Base-by-base conservation (phyloP, 2,888 invertebrate genomes). In the Chrysopilus asiliformis region DNA sequence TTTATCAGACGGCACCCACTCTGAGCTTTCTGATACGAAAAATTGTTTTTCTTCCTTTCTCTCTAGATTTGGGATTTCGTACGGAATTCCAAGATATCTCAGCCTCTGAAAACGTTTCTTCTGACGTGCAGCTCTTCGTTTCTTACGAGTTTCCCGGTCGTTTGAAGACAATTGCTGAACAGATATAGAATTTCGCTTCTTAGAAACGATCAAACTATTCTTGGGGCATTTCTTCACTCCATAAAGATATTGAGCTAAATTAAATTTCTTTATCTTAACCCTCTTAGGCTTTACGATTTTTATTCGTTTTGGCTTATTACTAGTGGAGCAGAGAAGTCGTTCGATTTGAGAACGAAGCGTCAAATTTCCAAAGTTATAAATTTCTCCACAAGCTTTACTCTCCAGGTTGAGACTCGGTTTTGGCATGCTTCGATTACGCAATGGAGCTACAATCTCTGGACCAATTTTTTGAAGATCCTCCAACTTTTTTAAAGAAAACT, bases 191-290 rank as follows among this genome's bases (percentile, higher is more conserved):
- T n/a, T n/a, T n/a, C n/a, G n/a, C 22, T 22, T 22, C 10, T 22
- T 22, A 4, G 12, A 8, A 28, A 6, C 7, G 9, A 2, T 18
- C 12, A 7, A 3, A n/a, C 4, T 19, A 19, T 22, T 36, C 20
- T 20, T 36, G 6, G 20, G 29, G 9, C 22, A 13, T 12, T 43
- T 34, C 4, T 29, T 37, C 6, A 46, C 47, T 1, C 49, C 49
- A 33, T 48, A 55, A 13, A 53, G 34, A 36, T 46, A 61, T 1
- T 53, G 51, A 8, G 59, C 58, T n/a, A 61, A 43, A 40, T 59
- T 60, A 12, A 61, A 61, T 37, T 60, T 62, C 19, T 50, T 56
- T 0, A 58, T 53, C 8, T 51, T 48, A 8, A 55, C 52, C 7
- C 44, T 45, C 12, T 48, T 52, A 0, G 59, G 61, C 19, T 56